phyloP scores from a whole-genome alignment of 2,888 invertebrate genomes.

The Plagodis pulveraria region DNA sequence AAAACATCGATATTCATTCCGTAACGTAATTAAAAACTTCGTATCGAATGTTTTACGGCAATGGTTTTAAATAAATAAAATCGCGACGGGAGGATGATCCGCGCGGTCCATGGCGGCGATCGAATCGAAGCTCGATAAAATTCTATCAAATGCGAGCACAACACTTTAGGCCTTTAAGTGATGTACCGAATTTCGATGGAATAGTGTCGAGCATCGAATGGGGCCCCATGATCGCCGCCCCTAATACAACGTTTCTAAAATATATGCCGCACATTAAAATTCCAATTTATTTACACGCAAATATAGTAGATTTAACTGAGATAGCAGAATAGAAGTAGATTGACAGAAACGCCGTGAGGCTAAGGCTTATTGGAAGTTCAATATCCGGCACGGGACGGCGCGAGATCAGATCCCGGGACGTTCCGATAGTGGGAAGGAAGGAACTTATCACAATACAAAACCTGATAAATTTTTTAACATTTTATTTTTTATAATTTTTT shows the following conservation, averaged over 20 bases:
- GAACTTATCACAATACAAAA: conserved; percentile 72
- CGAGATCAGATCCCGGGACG: conserved; percentile 61
- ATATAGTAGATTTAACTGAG: conserved; percentile 17
- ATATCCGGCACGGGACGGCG: conserved; percentile 61
- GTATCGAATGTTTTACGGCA: conserved; percentile 62
- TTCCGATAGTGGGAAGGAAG: conserved; percentile 69
- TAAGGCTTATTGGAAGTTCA: conserved; percentile 54
- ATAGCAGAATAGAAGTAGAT: conserved; percentile 14
- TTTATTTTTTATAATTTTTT: conserved; percentile 83
- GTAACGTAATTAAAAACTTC: conserved; percentile 64
- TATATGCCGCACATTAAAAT: conserved; percentile 58
- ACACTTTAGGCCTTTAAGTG: conserved; percentile 82
- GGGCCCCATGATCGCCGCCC: conserved; percentile 78
- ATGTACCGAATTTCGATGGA: conserved; percentile 69
- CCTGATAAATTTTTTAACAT: conserved; percentile 74
- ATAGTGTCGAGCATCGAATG: conserved; percentile 66
- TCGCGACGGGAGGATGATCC: conserved; percentile 65
- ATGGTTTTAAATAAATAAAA: conserved; percentile 50
- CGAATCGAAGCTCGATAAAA: conserved; percentile 69
- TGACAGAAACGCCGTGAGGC: conserved; percentile 3
- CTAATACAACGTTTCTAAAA: conserved; percentile 60
- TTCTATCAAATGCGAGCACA: conserved; percentile 72
- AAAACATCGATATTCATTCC: conserved; percentile 59
- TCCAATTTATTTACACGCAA: conserved; percentile 43
- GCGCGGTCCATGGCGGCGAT: conserved; percentile 72